Evolutionary conservation across 1,140 invertebrate genomes (phyloP).

Genomic region (Eurytemora carolleeae): DNA sequence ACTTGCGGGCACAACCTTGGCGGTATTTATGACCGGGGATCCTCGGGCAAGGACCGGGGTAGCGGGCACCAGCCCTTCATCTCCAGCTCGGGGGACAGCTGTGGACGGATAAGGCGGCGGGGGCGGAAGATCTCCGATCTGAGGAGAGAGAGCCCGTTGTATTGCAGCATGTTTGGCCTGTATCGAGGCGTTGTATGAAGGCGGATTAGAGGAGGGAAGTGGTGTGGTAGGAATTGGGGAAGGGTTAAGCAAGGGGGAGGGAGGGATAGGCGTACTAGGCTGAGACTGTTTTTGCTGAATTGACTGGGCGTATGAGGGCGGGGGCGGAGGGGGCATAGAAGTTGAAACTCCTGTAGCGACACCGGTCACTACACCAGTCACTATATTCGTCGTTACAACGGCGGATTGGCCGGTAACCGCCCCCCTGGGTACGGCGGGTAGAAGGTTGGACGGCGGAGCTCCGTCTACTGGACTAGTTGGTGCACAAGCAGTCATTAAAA

Average conservation of each 20-base stretch:
- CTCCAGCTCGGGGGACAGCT: not conserved
- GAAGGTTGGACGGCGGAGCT: too few species aligned
- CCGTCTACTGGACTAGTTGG: too few species aligned
- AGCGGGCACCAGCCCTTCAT: not conserved
- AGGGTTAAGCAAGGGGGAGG: slow-evolving; percentile 17
- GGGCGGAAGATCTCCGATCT: not conserved
- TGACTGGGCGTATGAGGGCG: slow-evolving; percentile 27
- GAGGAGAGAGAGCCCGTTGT: slow-evolving; percentile 14
- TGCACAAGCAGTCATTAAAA: slow-evolving; percentile 75
- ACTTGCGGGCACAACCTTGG: not conserved
- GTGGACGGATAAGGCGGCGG: not conserved
- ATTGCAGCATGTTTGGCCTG: slow-evolving; percentile 38
- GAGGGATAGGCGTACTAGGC: slow-evolving; percentile 4
- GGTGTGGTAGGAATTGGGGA: slow-evolving; percentile 21
- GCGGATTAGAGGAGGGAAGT: slow-evolving; percentile 37
- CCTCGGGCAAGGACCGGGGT: not conserved
- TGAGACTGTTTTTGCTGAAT: slow-evolving; percentile 22
- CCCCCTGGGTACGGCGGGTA: too few species aligned
- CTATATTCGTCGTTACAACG: not conserved
- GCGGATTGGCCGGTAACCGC: too few species aligned
- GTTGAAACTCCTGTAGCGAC: not conserved
- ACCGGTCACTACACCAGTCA: not conserved
- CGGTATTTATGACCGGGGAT: not conserved
- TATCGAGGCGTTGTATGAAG: slow-evolving; percentile 54
- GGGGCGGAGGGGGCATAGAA: slow-evolving; percentile 21